Percentiles rank a stretch among this genome's conserved stretches.
Conservation (phyloP, 2,113 vertebrate species). For the Cyprinodon tularosa region DNA sequence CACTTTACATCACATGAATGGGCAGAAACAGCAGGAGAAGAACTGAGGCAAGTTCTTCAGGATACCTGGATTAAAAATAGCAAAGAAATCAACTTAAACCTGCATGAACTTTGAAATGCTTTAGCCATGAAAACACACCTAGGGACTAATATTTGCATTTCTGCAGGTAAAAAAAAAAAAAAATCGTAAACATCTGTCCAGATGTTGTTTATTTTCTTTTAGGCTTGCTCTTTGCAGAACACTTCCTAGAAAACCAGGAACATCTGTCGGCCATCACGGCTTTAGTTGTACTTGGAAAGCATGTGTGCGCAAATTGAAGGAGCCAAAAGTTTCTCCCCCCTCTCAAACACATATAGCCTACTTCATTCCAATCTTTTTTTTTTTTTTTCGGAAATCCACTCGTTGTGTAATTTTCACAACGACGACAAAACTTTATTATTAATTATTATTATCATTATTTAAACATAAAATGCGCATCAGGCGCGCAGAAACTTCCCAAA, state of each 20-base stretch:
- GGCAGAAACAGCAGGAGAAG: background rate
- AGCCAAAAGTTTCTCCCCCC: conserved; percentile 60
- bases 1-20: conserved; percentile 5
- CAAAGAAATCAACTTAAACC: background rate
- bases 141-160: background rate
- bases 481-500: conserved; percentile 22
- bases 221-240: conserved; percentile 52
- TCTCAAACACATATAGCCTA: conserved; percentile 21
- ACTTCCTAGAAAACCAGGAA: conserved; percentile 67
- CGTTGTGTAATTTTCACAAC: too few relatives aligned
- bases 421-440: too few relatives aligned
- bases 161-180: background rate
- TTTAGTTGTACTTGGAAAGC: conserved; percentile 75
- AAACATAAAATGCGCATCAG: background rate
- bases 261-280: conserved; percentile 76
- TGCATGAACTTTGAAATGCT: background rate
- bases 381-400: too few relatives aligned
- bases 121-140: background rate
- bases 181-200: background rate
- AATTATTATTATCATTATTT: background rate
- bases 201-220: conserved; percentile 1
- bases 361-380: conserved; percentile 23
- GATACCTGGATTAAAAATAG: background rate
- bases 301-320: conserved; percentile 73
- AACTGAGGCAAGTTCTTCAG: background rate